phyloP scores from a whole-genome alignment of 2,888 invertebrate species.

The Leptinotarsa rubiginosa region DNA sequence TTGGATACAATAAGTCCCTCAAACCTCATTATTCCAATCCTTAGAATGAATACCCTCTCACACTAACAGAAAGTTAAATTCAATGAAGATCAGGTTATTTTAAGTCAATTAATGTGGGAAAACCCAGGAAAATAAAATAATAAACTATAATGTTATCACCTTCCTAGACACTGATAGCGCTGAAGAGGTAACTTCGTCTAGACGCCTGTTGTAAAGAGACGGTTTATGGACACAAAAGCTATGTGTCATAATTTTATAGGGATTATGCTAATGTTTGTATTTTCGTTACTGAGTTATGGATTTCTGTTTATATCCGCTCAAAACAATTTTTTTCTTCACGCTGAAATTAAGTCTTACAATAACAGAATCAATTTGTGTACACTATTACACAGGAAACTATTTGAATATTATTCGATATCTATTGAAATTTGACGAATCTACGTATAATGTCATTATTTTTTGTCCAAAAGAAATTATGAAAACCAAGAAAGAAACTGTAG shows the following conservation, averaged over 20 bases:
- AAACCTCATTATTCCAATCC: not conserved
- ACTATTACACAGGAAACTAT: no score
- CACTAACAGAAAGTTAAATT: not conserved
- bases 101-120: conserved; percentile 15
- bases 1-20: not conserved
- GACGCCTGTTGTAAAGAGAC: not conserved
- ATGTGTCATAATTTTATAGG: not conserved
- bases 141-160: not conserved
- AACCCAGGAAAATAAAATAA: not conserved
- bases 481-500: no score
- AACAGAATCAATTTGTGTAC: no score
- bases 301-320: not conserved
- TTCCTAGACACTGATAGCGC: not conserved
- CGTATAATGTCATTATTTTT: no score
- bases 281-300: not conserved
- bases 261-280: not conserved
- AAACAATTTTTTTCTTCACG: no score
- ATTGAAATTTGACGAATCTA: no score
- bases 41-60: not conserved
- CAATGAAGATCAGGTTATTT: not conserved
- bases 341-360: no score
- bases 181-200: conserved; percentile 11
- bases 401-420: no score
- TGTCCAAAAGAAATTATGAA: no score
- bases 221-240: not conserved